These are phyloP conservation scores for Ligdia adustata DNA, from an alignment of 2,888 invertebrate genomes.

Conservation along the genomic window DNA sequence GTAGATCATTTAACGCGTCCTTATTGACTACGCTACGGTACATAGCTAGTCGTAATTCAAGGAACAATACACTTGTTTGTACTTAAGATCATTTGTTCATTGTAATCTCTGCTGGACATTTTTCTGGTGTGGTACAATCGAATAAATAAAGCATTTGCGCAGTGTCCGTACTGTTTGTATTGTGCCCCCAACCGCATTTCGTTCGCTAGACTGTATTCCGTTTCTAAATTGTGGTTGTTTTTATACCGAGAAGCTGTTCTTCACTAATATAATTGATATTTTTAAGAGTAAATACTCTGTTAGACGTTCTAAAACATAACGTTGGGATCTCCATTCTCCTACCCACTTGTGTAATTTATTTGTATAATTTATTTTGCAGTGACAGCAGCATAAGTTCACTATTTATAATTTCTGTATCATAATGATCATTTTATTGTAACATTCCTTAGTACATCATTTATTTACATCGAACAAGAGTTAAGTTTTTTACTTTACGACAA, in stretches of 20 bases:
- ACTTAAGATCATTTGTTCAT: too few species aligned
- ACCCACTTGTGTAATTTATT: conserved; percentile 59
- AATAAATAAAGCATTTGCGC: too few species aligned
- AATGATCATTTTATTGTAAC: conserved; percentile 56
- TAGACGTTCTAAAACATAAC: conserved; percentile 14
- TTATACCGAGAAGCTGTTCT: conserved; percentile 47
- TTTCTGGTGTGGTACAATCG: too few species aligned
- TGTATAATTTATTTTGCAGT: conserved; percentile 69
- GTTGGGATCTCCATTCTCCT: conserved; percentile 39
- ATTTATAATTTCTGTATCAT: conserved; percentile 84
- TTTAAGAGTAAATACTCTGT: conserved; percentile 53
- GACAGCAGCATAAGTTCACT: conserved; percentile 66
- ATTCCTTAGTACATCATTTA: conserved; percentile 65
- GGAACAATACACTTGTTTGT: too few species aligned
- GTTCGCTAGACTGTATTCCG: conserved; percentile 65
- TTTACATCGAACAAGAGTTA: conserved; percentile 66
- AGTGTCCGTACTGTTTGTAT: conserved; percentile 12
- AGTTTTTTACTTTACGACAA: conserved; percentile 37
- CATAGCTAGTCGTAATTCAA: too few species aligned
- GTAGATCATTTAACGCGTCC: too few species aligned
- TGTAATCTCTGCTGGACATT: too few species aligned
- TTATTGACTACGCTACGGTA: too few species aligned
- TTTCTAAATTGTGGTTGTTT: conserved; percentile 52
- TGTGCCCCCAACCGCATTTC: conserved; percentile 57
- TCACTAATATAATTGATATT: conserved; percentile 48